Base-by-base conservation (phyloP, 2,888 invertebrate species). In the Nebria brevicollis region DNA sequence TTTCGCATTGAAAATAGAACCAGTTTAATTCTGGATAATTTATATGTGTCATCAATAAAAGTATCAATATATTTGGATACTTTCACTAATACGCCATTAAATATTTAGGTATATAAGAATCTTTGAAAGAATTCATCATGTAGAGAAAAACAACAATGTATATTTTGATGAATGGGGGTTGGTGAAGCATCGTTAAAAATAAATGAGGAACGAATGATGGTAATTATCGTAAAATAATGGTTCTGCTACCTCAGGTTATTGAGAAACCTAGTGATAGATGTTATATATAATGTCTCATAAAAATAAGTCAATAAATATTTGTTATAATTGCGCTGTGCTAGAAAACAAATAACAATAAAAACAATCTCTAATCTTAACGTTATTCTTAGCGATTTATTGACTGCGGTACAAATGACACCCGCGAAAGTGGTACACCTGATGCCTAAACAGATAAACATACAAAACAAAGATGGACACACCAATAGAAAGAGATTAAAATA, bases 201-300 rank as follows among this genome's bases (percentile, higher is more conserved):
- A 54, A 54, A 54, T 54, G 54, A 54, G 54, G 54, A 54, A 54
- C 54, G 54, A 54, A 54, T 54, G 54, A 54, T 13, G 54, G 13
- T 54, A 54, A 54, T 54, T 54, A 54, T 54, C 54, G 54, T 54
- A 8, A 54, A 54, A 54, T 54, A 54, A 8, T 54, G 54, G 54
- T 54, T 54, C 54, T 54, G 54, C 54, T 54, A 54, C 54, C 54
- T 54, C 54, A 54, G 54, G 54, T 54, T 54, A 54, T 54, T 54
- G 54, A 54, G 54, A 54, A 54, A 54, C 54, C 54, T 11, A 7
- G 54, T 54, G 54, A 54, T 54, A 54, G 54, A 54, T 54, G 54
- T 54, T 54, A 54, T 54, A 54, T 54, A 54, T 54, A 54, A 54
- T 54, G 54, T 54, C 54, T 54, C 54, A 54, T 54, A 54, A 54